A percentile compares a stretch with the other conserved stretches of the same genome.
Conservation (phyloP, 2,888 invertebrate genomes). For the Nematopogon swammerdamellus region DNA sequence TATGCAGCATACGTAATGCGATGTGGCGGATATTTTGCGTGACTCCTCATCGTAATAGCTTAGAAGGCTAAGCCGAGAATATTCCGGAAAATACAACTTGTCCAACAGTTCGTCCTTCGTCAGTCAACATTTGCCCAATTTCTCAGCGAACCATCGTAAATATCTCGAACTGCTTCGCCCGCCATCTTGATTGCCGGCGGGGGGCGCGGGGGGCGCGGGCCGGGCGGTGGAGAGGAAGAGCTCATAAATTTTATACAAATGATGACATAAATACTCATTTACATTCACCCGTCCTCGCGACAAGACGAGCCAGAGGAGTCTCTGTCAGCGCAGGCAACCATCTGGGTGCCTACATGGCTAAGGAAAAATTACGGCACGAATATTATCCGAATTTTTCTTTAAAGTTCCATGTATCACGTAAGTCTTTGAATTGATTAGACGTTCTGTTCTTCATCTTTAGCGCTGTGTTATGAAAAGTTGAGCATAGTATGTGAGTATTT, state of each 20-base stretch:
- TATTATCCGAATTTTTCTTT: too few species aligned
- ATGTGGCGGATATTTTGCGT: too few species aligned
- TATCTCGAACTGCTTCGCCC: neutral
- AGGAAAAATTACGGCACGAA: neutral
- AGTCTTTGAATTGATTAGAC: too few species aligned
- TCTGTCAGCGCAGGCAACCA: neutral
- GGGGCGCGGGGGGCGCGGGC: neutral
- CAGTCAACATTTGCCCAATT: neutral
- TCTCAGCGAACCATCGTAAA: neutral
- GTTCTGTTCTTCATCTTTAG: too few species aligned
- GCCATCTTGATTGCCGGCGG: neutral
- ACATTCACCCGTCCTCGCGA: neutral
- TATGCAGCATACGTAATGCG: too few species aligned
- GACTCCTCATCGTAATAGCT: too few species aligned
- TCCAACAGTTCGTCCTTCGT: neutral
- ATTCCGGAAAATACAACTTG: too few species aligned
- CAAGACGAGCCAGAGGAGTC: neutral
- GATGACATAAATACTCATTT: slow-evolving; percentile 56
- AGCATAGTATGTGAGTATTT: too few species aligned
- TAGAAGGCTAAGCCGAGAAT: too few species aligned
- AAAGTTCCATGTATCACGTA: too few species aligned
- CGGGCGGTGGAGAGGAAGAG: neutral
- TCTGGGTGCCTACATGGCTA: neutral
- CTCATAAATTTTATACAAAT: slow-evolving; percentile 39
- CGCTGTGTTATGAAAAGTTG: too few species aligned